Percentiles rank a stretch among this genome's conserved stretches.
Evolutionary conservation across 2,888 invertebrate genomes (phyloP).

Genomic region (Cremastobaeus sp.): DNA sequence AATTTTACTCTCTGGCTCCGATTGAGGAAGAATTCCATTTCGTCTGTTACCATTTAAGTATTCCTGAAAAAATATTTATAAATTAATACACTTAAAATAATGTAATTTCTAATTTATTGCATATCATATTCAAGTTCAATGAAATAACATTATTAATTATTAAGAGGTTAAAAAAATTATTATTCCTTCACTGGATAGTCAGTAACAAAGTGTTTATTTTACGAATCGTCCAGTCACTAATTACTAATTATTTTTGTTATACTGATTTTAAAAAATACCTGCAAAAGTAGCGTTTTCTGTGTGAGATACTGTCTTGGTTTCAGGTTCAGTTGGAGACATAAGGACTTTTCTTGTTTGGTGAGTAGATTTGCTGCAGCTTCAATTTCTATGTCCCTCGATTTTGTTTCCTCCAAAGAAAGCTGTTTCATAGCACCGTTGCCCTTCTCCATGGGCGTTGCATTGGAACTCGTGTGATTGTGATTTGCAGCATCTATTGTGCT

Average conservation of each 20-base stretch:
- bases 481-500: slow-evolving; percentile 73
- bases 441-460: slow-evolving; percentile 78
- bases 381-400: slow-evolving; percentile 72
- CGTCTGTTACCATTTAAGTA: slow-evolving; percentile 76
- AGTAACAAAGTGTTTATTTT: too few relatives aligned
- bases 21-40: slow-evolving; percentile 78
- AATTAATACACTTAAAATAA: too few relatives aligned
- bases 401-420: slow-evolving; percentile 63
- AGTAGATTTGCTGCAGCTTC: slow-evolving; percentile 76
- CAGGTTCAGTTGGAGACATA: slow-evolving; percentile 83
- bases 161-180: too few relatives aligned
- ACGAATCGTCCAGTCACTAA: too few relatives aligned
- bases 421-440: slow-evolving; percentile 70
- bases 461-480: slow-evolving; percentile 69
- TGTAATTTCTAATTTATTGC: too few relatives aligned
- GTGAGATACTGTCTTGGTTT: slow-evolving; percentile 93
- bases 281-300: slow-evolving; percentile 90
- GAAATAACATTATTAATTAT: too few relatives aligned
- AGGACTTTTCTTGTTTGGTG: slow-evolving; percentile 76
- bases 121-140: too few relatives aligned
- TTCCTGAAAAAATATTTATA: too few relatives aligned
- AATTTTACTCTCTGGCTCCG: slow-evolving; percentile 81
- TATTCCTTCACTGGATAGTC: too few relatives aligned
- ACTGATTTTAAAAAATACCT: slow-evolving; percentile 78
- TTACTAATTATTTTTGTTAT: too few relatives aligned